Base-by-base conservation (phyloP, 1,140 invertebrate genomes). In the Drosophila aff. region DNA sequence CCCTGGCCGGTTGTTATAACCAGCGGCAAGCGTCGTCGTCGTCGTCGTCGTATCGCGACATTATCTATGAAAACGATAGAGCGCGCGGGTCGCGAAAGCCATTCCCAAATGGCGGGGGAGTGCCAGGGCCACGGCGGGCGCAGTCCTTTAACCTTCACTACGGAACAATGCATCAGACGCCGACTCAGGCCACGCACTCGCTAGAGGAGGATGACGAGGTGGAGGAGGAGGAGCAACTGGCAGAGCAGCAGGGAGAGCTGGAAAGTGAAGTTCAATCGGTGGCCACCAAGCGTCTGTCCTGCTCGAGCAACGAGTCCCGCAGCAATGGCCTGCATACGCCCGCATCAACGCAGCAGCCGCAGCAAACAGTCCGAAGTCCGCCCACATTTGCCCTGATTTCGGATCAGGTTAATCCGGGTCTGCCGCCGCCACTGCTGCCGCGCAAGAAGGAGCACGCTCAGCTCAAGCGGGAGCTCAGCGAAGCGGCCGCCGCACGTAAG, bases 401-500 rank as follows among this genome's bases (percentile, higher is more conserved):
- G n/a, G 75, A 80, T 7, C 59, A 90, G 21, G 23, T 68, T 6
- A 38, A 63, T 11, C 46, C 78, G 9, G 55, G 49, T 15, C 60
- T 49, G 41, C 85, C 85, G n/a, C 85, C 81, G 26, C 85, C 85
- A 81, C 69, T 83, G 49, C 28, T 77, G 82, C 80, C 76, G 23
- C 85, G 69, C 36, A 83, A 83, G 33, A 87, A 84, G 59, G 83
- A 86, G 89, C 66, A 89, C 26, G 74, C 75, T 10, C 92, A 93
- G 61, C 78, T 94, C 10, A 82, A 93, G 65, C 76, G 93, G 36
- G 94, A 94, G 81, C 79, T 94, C 11, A 93, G 93, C 67, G 94
- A 94, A 75, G 93, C 94, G 28, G 79, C 93, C 52, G 93, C 93
- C 33, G 93, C 93, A 75, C 94, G 94, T 81, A 94, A 94, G 79